Evolutionary conservation across 2,113 vertebrate species (phyloP).

Genomic region (Erythrocercus mccallii): DNA sequence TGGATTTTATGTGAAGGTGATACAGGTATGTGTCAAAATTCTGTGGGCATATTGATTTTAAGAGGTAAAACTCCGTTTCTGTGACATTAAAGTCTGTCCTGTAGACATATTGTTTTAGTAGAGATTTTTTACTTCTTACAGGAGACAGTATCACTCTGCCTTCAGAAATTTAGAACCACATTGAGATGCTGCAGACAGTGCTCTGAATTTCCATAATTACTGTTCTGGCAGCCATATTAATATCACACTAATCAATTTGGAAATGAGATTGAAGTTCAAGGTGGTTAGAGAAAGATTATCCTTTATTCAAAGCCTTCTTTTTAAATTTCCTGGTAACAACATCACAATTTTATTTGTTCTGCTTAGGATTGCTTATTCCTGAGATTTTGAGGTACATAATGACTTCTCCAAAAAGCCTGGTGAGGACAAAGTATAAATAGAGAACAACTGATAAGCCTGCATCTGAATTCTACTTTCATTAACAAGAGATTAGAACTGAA

Average conservation of each 20-base stretch:
- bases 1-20: background rate
- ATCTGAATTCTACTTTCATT: background rate
- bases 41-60: background rate
- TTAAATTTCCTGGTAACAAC: background rate
- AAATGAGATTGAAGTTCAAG: background rate
- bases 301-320: background rate
- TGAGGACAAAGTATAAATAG: background rate
- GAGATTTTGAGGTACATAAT: background rate
- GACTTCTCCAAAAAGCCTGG: background rate
- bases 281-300: background rate
- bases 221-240: background rate
- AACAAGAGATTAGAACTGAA: background rate
- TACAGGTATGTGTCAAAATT: background rate
- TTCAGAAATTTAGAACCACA: background rate
- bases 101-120: background rate
- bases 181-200: background rate
- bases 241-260: background rate
- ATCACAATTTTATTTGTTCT: background rate
- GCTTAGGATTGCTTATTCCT: background rate
- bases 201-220: background rate
- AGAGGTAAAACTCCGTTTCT: background rate
- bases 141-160: background rate
- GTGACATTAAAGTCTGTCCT: background rate
- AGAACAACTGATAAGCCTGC: background rate
- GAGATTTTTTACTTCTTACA: background rate